Evolutionary conservation across 2,888 invertebrate species (phyloP).

Genomic region (Archips crataeganus): DNA sequence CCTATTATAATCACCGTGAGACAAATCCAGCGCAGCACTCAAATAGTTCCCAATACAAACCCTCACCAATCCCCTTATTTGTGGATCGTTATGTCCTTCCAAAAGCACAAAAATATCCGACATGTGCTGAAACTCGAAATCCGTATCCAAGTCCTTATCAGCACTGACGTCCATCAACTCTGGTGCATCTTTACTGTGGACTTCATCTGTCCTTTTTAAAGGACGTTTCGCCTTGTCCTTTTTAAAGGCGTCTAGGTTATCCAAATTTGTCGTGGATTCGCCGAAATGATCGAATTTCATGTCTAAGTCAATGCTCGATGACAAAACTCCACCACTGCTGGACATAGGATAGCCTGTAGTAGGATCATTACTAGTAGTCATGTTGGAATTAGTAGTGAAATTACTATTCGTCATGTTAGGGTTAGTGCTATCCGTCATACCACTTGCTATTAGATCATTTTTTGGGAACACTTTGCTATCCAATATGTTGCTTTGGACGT

Average conservation of each 20-base stretch:
- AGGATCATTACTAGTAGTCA: conserved; percentile 75
- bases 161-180: conserved; percentile 47
- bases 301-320: conserved; percentile 81
- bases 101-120: conserved; percentile 89
- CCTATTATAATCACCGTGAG: conserved; percentile 83
- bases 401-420: conserved; percentile 78
- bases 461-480: conserved; percentile 69
- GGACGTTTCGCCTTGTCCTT: conserved; percentile 54
- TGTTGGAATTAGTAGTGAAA: conserved; percentile 77
- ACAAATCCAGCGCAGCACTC: conserved; percentile 84
- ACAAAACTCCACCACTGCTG: conserved; percentile 71
- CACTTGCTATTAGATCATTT: conserved; percentile 67
- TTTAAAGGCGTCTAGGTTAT: conserved; percentile 62
- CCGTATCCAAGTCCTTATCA: conserved; percentile 49
- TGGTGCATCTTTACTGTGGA: conserved; percentile 58
- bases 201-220: conserved; percentile 61
- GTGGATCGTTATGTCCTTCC: conserved; percentile 91
- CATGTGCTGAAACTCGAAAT: conserved; percentile 86
- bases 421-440: conserved; percentile 75
- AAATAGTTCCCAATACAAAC: conserved; percentile 89
- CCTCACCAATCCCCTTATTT: conserved; percentile 90
- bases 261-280: conserved; percentile 73
- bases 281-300: conserved; percentile 89
- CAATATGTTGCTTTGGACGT: conserved; percentile 71
- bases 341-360: conserved; percentile 79